Conservation (phyloP, 2,113 vertebrate genomes). For the Galeopterus variegatus region DNA sequence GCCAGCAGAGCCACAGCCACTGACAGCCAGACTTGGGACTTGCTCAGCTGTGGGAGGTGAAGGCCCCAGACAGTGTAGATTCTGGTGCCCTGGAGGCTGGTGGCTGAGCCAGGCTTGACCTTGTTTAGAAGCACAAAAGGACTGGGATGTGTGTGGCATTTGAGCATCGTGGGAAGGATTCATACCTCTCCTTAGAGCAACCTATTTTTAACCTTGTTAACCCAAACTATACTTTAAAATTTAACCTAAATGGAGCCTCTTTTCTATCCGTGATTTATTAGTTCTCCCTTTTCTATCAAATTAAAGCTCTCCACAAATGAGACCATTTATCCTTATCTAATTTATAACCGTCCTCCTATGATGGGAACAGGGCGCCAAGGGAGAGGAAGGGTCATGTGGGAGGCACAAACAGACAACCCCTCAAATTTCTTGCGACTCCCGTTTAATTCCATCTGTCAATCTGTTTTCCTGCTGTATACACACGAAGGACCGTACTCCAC, state of each 20-base stretch:
- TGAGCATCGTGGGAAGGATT: rapidly evolving
- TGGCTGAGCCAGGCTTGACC: background rate
- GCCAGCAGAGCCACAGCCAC: background rate
- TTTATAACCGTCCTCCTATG: background rate
- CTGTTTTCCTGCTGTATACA: background rate
- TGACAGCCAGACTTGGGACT: background rate
- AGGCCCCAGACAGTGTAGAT: too few relatives aligned
- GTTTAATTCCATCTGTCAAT: background rate
- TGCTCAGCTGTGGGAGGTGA: rapidly evolving
- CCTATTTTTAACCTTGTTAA: slow-evolving; percentile 40
- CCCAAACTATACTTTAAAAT: background rate
- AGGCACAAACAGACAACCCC: background rate
- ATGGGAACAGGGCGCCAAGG: background rate
- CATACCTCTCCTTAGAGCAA: background rate
- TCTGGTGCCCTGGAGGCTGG: background rate
- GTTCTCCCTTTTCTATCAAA: slow-evolving; percentile 1
- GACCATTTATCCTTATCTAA: slow-evolving; percentile 2
- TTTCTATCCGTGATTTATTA: slow-evolving; percentile 17
- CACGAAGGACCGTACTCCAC: rapidly evolving
- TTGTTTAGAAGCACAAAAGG: rapidly evolving
- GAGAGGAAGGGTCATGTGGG: rapidly evolving
- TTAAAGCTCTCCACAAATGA: slow-evolving; percentile 35
- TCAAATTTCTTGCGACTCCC: background rate
- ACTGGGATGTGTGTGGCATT: background rate
- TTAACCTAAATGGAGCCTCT: background rate